Evolutionary conservation across 2,113 vertebrate species (phyloP).

Genomic region (Microtus oregoni): DNA sequence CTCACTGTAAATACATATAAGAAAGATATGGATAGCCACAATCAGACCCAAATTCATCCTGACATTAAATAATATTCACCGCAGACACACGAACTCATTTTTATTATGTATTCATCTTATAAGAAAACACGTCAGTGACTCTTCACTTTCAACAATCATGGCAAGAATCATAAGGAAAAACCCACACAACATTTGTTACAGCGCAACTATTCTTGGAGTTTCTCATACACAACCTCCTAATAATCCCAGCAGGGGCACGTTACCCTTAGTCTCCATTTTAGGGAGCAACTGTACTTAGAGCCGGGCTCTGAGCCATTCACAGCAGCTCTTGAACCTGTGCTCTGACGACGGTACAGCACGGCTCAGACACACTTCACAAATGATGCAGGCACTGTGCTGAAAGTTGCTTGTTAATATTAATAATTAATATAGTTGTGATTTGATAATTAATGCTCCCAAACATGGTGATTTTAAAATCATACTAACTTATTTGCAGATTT

Average conservation of each 20-base stretch:
- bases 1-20: not conserved
- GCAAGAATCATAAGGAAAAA: slow-evolving; percentile 33
- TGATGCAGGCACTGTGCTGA: not conserved
- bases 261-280: not conserved
- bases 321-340: not conserved
- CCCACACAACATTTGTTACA: not conserved
- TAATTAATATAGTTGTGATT: not conserved
- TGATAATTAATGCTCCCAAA: slow-evolving; percentile 9
- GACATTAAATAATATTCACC: not conserved
- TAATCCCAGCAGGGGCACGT: not conserved
- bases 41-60: not conserved
- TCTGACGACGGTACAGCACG: not conserved
- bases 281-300: not conserved
- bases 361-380: not conserved
- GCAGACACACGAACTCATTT: not conserved
- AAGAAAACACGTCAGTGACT: not conserved
- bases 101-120: not conserved
- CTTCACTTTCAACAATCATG: slow-evolving; percentile 30
- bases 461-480: not conserved
- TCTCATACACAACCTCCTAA: not conserved
- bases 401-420: not conserved
- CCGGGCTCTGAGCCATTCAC: not conserved
- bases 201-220: not conserved
- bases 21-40: not conserved
- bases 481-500: slow-evolving; percentile 45